These are phyloP conservation scores for Psylliodes chrysocephalus DNA, from an alignment of 2,888 invertebrate genomes.

Conservation along the genomic window DNA sequence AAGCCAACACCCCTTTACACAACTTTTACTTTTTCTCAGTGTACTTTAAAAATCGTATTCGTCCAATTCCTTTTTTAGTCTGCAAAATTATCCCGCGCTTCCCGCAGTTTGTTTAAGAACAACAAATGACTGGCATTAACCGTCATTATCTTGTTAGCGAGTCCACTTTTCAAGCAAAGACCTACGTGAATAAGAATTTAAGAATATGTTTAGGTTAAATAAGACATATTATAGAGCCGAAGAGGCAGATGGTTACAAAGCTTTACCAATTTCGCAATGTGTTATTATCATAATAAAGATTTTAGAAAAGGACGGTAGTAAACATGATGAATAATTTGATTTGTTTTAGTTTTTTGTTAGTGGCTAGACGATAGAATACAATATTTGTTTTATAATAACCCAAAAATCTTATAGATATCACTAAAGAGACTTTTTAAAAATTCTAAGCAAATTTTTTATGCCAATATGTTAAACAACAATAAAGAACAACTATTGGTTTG, in stretches of 20 bases:
- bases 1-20: too few relatives aligned
- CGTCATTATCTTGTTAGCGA: conserved; percentile 51
- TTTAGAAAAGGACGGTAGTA: too few relatives aligned
- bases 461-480: too few relatives aligned
- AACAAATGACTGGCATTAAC: conserved; percentile 55
- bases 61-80: neutral
- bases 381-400: too few relatives aligned
- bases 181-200: conserved; percentile 37
- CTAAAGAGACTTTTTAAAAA: too few relatives aligned
- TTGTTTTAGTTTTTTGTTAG: too few relatives aligned
- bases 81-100: neutral
- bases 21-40: neutral
- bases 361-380: too few relatives aligned
- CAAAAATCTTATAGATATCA: too few relatives aligned
- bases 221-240: conserved; percentile 38
- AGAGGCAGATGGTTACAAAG: conserved; percentile 39
- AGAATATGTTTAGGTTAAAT: conserved; percentile 29
- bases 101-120: conserved; percentile 52
- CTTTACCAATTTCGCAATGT: conserved; percentile 39
- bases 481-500: too few relatives aligned
- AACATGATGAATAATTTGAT: too few relatives aligned
- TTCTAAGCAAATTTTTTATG: too few relatives aligned
- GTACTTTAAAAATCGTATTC: neutral
- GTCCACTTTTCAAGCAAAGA: conserved; percentile 37
- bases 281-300: conserved; percentile 51